Percentiles rank a stretch among this genome's conserved stretches.
Conservation (phyloP, 2,113 vertebrate species). For the Erpornis zantholeuca region DNA sequence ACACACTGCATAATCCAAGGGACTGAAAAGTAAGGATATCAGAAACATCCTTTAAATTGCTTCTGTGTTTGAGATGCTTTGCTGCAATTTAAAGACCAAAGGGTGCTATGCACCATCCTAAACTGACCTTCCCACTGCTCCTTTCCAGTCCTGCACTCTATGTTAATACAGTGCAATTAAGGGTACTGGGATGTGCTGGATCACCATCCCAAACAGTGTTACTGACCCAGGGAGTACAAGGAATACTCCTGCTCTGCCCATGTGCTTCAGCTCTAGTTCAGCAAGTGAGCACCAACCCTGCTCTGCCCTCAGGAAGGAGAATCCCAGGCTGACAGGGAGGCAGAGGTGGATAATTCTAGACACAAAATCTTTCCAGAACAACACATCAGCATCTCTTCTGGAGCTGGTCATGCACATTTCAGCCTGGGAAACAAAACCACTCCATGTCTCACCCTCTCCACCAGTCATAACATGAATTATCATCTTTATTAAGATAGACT, state of each 20-base stretch:
- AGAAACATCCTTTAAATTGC: not conserved
- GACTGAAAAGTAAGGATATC: not conserved
- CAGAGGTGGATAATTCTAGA: not conserved
- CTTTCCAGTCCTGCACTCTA: not conserved
- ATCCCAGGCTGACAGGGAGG: not conserved
- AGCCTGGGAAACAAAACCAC: not conserved
- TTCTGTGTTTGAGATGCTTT: not conserved
- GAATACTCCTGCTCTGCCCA: not conserved
- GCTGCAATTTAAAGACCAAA: not conserved
- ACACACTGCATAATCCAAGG: not conserved
- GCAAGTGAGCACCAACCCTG: not conserved
- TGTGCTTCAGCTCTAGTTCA: not conserved
- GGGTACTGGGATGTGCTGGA: not conserved
- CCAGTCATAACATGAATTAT: not conserved
- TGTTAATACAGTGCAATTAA: not conserved
- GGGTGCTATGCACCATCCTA: not conserved
- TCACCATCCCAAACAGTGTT: not conserved
- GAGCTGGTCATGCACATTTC: not conserved
- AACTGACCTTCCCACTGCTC: not conserved
- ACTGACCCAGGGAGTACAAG: not conserved
- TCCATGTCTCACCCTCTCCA: not conserved
- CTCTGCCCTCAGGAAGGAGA: not conserved
- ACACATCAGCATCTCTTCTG: not conserved
- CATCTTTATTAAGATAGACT: not conserved
- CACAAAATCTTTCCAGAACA: not conserved